Evolutionary conservation across 2,113 vertebrate genomes (phyloP).

Genomic region (Oxyruncus cristatus): DNA sequence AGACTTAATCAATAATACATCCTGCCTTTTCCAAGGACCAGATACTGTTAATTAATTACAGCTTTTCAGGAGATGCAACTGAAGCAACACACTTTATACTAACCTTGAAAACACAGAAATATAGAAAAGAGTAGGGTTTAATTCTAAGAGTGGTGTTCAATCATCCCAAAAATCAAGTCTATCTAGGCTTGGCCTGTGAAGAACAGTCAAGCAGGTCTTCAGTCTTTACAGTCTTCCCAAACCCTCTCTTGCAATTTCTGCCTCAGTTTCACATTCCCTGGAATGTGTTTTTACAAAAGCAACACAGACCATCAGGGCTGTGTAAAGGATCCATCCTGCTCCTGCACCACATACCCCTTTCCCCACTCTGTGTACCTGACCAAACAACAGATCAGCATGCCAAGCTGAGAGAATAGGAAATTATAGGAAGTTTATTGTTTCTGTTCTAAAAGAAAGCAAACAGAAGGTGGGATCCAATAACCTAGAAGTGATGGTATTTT

Average conservation of each 20-base stretch:
- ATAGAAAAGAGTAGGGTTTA: neutral
- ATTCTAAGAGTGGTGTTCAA: neutral
- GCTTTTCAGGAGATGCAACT: neutral
- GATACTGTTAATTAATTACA: neutral
- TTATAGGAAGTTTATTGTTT: rapidly evolving
- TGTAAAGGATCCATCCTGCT: neutral
- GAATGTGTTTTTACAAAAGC: neutral
- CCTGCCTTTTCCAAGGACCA: neutral
- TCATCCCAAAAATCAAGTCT: neutral
- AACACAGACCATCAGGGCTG: neutral
- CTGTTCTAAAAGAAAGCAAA: neutral
- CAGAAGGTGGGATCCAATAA: neutral
- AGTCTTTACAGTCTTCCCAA: neutral
- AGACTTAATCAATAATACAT: neutral
- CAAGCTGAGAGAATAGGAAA: neutral
- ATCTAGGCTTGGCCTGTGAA: neutral
- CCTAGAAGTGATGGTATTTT: neutral
- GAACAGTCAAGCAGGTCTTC: neutral
- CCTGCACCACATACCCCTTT: neutral
- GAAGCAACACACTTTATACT: neutral
- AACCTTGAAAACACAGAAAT: neutral
- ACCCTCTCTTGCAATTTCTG: neutral
- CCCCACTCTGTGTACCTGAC: rapidly evolving
- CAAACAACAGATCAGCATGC: neutral
- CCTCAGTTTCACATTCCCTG: neutral